Conservation (phyloP, 2,113 vertebrate genomes). For the Chlorocebus sabaeus region DNA sequence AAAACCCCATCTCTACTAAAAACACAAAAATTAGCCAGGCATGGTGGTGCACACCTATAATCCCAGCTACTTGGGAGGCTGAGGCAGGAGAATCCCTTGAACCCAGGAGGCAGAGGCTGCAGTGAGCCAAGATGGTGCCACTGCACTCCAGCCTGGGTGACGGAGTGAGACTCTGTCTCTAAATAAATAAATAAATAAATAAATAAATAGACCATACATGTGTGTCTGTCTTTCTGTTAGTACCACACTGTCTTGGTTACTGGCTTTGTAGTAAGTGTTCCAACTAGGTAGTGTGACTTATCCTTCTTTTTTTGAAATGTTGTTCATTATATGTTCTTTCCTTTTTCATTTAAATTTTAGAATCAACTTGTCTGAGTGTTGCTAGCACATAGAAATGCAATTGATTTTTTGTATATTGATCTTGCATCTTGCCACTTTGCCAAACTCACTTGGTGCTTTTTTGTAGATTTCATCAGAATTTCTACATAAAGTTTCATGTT, state of each 20-base stretch:
- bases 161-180: no score
- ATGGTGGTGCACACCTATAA: no score
- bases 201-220: background rate
- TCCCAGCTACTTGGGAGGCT: no score
- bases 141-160: no score
- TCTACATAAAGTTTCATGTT: background rate
- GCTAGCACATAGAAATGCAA: background rate
- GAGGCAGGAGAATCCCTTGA: no score
- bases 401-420: background rate
- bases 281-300: background rate
- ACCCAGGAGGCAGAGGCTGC: no score
- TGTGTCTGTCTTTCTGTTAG: background rate
- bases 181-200: no score
- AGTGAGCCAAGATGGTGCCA: no score
- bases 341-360: background rate
- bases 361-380: background rate
- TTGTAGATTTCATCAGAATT: background rate
- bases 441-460: background rate
- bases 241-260: background rate
- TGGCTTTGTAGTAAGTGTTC: background rate
- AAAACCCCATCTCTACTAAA: no score
- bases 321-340: background rate
- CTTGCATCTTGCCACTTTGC: background rate
- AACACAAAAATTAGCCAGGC: no score
- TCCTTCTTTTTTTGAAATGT: background rate